Conservation (phyloP, 2,888 invertebrate genomes). For the Drosophila borealis region DNA sequence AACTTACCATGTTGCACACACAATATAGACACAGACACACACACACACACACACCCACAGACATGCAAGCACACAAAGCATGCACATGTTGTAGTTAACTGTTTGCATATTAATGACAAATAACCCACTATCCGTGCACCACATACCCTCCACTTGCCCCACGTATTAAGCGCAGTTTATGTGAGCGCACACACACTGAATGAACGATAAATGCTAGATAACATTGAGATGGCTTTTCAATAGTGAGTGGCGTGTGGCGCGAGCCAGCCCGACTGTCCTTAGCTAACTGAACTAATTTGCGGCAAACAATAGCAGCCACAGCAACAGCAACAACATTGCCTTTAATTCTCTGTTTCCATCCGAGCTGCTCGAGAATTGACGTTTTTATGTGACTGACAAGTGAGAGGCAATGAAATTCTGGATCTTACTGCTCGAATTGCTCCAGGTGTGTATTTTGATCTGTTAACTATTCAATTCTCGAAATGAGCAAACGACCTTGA, state of each 20-base stretch:
- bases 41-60: conserved; percentile 22
- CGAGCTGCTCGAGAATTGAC: conserved; percentile 21
- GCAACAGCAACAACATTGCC: conserved; percentile 15
- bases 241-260: conserved; percentile 2
- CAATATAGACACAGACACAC: conserved; percentile 31
- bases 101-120: conserved; percentile 77
- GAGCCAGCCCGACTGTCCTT: not conserved
- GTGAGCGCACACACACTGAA: conserved; percentile 36
- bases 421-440: no score
- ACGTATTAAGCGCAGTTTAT: conserved; percentile 16
- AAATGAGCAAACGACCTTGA: no score
- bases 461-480: no score
- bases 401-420: no score
- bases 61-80: conserved; percentile 6
- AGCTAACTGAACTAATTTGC: conserved; percentile 38
- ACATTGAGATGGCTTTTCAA: conserved; percentile 54
- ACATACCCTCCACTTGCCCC: conserved; percentile 13
- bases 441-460: no score
- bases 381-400: no score
- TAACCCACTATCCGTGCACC: conserved; percentile 56
- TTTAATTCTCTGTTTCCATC: conserved; percentile 23
- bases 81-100: conserved; percentile 58
- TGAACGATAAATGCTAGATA: conserved; percentile 70
- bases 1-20: conserved; percentile 39
- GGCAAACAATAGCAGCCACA: conserved; percentile 33